These are phyloP conservation scores for Caligus rogercresseyi DNA, from an alignment of 1,140 invertebrate genomes.

Conservation along the genomic window DNA sequence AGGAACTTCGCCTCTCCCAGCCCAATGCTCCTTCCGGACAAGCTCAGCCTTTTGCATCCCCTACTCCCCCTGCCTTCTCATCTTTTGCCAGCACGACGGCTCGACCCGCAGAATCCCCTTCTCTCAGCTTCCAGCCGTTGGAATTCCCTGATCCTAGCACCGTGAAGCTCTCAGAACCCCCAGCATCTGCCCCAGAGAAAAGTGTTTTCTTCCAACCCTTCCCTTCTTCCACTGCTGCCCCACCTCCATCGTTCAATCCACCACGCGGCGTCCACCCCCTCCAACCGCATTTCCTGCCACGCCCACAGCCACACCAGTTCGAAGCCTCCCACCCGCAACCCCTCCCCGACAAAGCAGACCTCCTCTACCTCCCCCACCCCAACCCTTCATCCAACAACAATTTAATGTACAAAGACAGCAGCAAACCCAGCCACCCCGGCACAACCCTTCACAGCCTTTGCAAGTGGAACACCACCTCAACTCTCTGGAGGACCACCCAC, in stretches of 20 bases:
- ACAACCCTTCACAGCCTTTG: slow-evolving; percentile 17
- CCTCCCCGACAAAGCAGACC: neutral
- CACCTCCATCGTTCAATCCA: neutral
- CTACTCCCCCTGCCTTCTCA: neutral
- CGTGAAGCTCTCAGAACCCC: neutral
- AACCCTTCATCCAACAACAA: neutral
- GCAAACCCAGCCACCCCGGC: neutral
- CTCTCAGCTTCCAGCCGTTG: slow-evolving; percentile 10
- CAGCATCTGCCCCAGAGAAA: neutral
- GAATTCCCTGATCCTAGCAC: slow-evolving; percentile 4
- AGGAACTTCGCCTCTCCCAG: neutral
- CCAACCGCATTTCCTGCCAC: neutral
- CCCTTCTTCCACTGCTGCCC: slow-evolving; percentile 9
- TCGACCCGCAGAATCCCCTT: neutral
- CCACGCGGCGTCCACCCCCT: neutral
- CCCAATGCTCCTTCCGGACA: slow-evolving; percentile 8
- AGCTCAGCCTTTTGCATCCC: neutral
- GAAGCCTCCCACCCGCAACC: neutral
- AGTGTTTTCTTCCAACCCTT: slow-evolving; percentile 16
- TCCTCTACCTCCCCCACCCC: neutral
- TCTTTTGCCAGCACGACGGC: neutral
- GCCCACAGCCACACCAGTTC: neutral
- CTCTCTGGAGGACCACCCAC: neutral
- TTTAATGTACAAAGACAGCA: neutral
- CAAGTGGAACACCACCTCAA: slow-evolving; percentile 12